phyloP scores from a whole-genome alignment of 2,888 invertebrate species.

The Exocentrus adspersus region DNA sequence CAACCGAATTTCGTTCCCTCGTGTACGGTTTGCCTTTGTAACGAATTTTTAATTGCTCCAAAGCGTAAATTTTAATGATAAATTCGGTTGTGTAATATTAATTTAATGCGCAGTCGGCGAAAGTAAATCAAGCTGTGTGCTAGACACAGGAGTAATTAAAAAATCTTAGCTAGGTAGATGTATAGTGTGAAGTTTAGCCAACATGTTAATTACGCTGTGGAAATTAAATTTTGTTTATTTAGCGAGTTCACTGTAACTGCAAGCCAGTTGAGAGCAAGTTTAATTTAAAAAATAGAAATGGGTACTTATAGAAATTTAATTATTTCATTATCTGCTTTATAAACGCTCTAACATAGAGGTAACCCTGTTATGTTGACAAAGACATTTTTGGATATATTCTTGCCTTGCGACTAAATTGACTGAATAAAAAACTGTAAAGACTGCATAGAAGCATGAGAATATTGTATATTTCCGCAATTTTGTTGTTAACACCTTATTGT shows the following conservation, averaged over 20 bases:
- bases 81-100: slow-evolving; percentile 20
- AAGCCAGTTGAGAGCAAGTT: neutral
- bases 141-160: neutral
- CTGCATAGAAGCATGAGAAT: too few relatives aligned
- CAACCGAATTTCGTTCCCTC: slow-evolving; percentile 26
- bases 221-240: neutral
- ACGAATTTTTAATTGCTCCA: slow-evolving; percentile 32
- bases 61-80: slow-evolving; percentile 17
- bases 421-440: too few relatives aligned
- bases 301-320: too few relatives aligned
- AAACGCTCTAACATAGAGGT: too few relatives aligned
- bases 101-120: slow-evolving; percentile 6
- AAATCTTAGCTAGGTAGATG: too few relatives aligned
- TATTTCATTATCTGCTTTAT: too few relatives aligned
- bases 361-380: too few relatives aligned
- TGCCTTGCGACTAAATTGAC: too few relatives aligned
- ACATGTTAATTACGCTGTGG: neutral
- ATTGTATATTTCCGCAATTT: too few relatives aligned
- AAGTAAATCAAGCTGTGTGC: neutral
- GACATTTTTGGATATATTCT: too few relatives aligned
- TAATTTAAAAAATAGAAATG: neutral
- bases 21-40: slow-evolving; percentile 30
- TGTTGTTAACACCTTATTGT: too few relatives aligned
- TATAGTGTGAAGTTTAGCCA: neutral
- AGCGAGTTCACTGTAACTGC: neutral